Evolutionary conservation across 2,113 vertebrate species (phyloP), one percentile per base, ranked within the genome.

Genomic region (Melanocharis versteri): DNA sequence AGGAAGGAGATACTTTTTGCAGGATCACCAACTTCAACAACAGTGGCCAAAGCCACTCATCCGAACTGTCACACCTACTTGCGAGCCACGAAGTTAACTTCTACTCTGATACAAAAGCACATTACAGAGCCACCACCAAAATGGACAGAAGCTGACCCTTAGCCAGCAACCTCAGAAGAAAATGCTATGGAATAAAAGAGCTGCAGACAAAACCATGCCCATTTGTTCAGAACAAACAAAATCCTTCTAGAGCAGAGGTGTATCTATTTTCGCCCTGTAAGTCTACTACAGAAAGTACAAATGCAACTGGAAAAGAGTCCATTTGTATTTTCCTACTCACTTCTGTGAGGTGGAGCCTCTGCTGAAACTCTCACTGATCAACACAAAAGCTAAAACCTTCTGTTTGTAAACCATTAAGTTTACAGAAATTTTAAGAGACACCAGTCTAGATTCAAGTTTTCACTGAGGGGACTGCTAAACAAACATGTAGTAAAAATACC

Each of bases 401-500:
- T 4, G 2, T 81, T 48, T 75, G 57, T 23, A 79, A 16, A 12
- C 61, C 69, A 31, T 68, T 45, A 76, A 53, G 57, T 76, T 45
- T 58, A 69, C 35, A 77, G 39, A 27, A 47, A 70, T 35, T 92
- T 88, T 82, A 47, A 90, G 68, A 90, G 71, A 78, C 40, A 21
- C 8, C 27, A 39, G n/a, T 27, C 80, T 60, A 91, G 40, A 68
- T 48, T 45, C 15, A 81, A 56, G 40, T 45, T 89, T 72, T 91
- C 65, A 71, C 44, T 45, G 44, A 75, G 39, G 53, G 40, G n/a
- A 48, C 37, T 68, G 57, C 53, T 94, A 76, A 89, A 95, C 91
- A 95, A 96, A 96, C 93, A 95, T 95, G 94, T 94, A 84, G 91
- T 94, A 84, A 93, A 83, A 87, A 76, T 64, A 79, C 51, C 82